Conservation (phyloP, 2,888 invertebrate species). For the Pseudococcus viburni region DNA sequence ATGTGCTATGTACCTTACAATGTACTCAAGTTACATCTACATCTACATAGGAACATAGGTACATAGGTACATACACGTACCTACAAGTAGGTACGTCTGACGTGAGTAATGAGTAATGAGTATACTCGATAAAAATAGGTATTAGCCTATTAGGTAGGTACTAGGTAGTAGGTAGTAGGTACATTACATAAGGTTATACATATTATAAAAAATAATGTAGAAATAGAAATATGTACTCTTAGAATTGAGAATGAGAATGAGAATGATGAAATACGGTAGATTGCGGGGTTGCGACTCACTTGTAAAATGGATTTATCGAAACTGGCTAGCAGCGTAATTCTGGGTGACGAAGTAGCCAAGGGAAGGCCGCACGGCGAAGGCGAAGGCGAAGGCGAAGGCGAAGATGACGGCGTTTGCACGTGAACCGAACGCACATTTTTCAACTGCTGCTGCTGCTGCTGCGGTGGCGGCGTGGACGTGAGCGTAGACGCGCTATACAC, state of each 20-base stretch:
- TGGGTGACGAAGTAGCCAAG: conserved; percentile 70
- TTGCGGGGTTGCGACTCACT: conserved; percentile 72
- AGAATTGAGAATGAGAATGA: too few relatives aligned
- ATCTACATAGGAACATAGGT: too few relatives aligned
- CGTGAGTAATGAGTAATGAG: too few relatives aligned
- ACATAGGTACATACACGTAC: neutral
- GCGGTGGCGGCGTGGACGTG: neutral
- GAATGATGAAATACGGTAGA: neutral
- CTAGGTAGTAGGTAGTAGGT: neutral
- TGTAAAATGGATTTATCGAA: conserved; percentile 83
- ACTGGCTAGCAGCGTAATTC: conserved; percentile 75
- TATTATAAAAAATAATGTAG: too few relatives aligned
- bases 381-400: conserved; percentile 39
- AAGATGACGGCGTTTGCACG: conserved; percentile 58
- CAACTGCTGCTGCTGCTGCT: neutral
- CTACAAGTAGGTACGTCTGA: too few relatives aligned
- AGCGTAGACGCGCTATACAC: neutral
- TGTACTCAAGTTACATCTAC: too few relatives aligned
- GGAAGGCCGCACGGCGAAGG: conserved; percentile 53
- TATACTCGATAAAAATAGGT: too few relatives aligned
- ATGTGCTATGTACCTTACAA: too few relatives aligned
- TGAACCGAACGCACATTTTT: conserved; percentile 62
- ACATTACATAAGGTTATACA: too few relatives aligned
- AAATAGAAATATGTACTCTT: too few relatives aligned
- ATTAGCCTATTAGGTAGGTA: too few relatives aligned